Conservation (phyloP, 2,113 vertebrate genomes). For the Ondatra zibethicus region DNA sequence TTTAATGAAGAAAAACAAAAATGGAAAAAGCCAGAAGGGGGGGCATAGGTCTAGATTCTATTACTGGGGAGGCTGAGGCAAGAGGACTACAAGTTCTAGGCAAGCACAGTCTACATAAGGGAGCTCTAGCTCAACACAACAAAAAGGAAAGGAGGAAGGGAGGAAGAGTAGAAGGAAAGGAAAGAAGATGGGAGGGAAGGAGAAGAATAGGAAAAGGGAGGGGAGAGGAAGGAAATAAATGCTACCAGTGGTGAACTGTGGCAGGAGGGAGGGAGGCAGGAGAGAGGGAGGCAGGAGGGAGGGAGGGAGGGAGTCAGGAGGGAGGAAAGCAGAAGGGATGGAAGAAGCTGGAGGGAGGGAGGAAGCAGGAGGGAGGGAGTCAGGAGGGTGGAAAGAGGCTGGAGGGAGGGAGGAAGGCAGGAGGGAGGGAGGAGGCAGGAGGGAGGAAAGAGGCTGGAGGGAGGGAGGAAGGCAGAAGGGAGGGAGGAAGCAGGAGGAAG, state of each 20-base stretch:
- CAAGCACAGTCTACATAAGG: not conserved
- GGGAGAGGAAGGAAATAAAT: fast-evolving
- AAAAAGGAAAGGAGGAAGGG: not conserved
- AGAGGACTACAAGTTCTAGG: not conserved
- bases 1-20: not conserved
- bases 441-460: not conserved
- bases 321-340: not conserved
- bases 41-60: not conserved
- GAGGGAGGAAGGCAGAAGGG: fast-evolving
- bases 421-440: no score
- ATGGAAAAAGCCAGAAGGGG: not conserved
- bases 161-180: not conserved
- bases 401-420: not conserved
- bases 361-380: no score
- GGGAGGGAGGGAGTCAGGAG: no score
- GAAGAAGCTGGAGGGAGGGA: no score
- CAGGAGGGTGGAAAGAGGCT: no score
- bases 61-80: not conserved
- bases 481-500: no score
- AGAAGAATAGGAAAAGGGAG: fast-evolving
- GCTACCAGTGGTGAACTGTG: not conserved
- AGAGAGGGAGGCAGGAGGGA: no score
- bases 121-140: not conserved
- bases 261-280: no score
- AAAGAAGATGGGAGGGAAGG: no score